phyloP scores from a whole-genome alignment of 1,140 invertebrate genomes.

The Hyphantria cunea region DNA sequence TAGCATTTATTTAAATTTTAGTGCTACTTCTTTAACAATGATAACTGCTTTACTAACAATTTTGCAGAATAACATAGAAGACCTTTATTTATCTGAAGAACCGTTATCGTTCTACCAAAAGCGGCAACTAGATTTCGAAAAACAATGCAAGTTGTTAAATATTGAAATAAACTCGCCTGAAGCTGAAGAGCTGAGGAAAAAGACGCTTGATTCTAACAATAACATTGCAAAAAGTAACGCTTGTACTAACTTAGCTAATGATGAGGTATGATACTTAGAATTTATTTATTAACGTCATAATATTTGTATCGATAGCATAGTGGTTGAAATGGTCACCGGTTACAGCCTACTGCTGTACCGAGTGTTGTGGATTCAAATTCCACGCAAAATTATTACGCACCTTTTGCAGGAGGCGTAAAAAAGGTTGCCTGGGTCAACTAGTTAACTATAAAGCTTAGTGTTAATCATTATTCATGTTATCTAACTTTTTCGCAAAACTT shows the following conservation, averaged over 20 bases:
- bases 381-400: too few species aligned
- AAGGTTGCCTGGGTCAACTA: too few species aligned
- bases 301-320: too few species aligned
- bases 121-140: conserved; percentile 68
- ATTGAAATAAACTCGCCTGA: conserved; percentile 68
- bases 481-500: too few species aligned
- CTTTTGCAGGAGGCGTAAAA: too few species aligned
- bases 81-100: conserved; percentile 60
- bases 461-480: too few species aligned
- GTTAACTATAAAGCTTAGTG: too few species aligned
- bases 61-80: conserved; percentile 71
- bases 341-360: too few species aligned
- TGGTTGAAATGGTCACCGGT: too few species aligned
- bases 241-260: conserved; percentile 60
- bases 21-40: conserved; percentile 1
- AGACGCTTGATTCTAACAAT: conserved; percentile 55
- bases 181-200: conserved; percentile 58
- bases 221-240: conserved; percentile 53
- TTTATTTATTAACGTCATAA: not conserved
- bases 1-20: not conserved
- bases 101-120: conserved; percentile 70
- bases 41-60: conserved; percentile 39
- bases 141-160: conserved; percentile 70
- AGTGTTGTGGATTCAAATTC: too few species aligned
- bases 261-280: conserved; percentile 59